Evolutionary conservation across 2,113 vertebrate genomes (phyloP), one percentile per base, ranked within the genome.

Genomic region (Hyla sarda): DNA sequence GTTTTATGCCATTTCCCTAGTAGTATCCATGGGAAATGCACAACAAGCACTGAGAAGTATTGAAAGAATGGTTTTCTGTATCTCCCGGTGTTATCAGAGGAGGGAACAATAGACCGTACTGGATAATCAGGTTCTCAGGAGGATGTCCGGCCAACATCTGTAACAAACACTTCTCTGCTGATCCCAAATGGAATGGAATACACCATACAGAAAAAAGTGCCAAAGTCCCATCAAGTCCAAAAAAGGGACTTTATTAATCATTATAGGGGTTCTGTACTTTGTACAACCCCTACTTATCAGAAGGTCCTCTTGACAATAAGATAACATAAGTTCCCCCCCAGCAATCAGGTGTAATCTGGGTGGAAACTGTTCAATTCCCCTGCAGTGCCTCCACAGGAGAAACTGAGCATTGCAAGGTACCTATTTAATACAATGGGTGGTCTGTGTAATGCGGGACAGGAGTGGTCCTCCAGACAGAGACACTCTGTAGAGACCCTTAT

Each of bases 21-120:
- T 73, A 41, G 82, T 83, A 83, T 56, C 67, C 82, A 83, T 83
- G 82, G 69, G 82, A 74, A 74, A 83, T 83, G 41, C 69, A 83
- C 82, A 82, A 82, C 80, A 74, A 73, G 52, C 50, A 58, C 14
- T 25, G 25, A 45, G 67, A 45, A 32, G 41, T 48, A 69, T 82
- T 50, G 62, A 69, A 52, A 69, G 65, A 82, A 69, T 52, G 60
- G 41, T 50, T 71, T 82, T 82, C 65, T 82, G 60, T 23, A 52
- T 82, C 25, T 71, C 1, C 21, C 52, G 3, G 10, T 11, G 60
- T 28, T 82, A 50, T 69, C 47, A 12, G 60, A 71, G 67, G 23
- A 25, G 62, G 34, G 48, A 82, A 62, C 77, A 60, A 34, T 32
- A 54, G 14, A 23, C 32, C 13, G 25, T 34, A 34, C 16, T 58